Evolutionary conservation across 2,888 invertebrate genomes (phyloP), one percentile per base, ranked within the genome.

Genomic region (Athalia circularis): DNA sequence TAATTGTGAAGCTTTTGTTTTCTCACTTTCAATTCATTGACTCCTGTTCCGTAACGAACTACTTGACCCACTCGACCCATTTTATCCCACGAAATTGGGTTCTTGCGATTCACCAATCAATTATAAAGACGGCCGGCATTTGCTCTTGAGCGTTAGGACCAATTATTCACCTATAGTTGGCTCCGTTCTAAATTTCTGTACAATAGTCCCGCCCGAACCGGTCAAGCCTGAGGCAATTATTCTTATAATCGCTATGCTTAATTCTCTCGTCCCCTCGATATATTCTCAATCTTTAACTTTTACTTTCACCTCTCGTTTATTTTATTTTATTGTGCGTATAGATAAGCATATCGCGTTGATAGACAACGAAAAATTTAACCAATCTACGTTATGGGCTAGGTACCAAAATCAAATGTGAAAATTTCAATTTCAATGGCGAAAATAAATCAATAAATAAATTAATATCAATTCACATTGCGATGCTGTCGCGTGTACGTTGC

Each of bases 271-370:
- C 75, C 48, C 62, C 62, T 7, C 54, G 54, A 54, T 54, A 54
- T 59, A 59, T 29, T 29, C 29, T 29, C 29, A 62, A 75, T 75
- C 62, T 62, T 75, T 45, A 29, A 50, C 62, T 75, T 52, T 75
- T 75, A 75, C 75, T 75, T 75, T 75, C 75, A 75, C 75, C 11
- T 50, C 45, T 15, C 29, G 29, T 72, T 29, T 72, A 72, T 59
- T 72, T 29, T 72, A 72, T 59, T 72, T 13, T 5, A 54, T n/a
- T 57, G 57, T 70, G 29, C 9, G 6, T n/a, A 70, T 47, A 5
- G 50, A 54, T 11, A 9, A 54, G 54, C 8, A n/a, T 11, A 54
- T 54, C 4, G 8, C n/a, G 29, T 29, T 29, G 29, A 29, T 29
- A 29, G 29, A n/a, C 29, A 29, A 29, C 29, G 29, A 29, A 29